phyloP scores from a whole-genome alignment of 2,113 vertebrate genomes.

The Geothlypis trichas region DNA sequence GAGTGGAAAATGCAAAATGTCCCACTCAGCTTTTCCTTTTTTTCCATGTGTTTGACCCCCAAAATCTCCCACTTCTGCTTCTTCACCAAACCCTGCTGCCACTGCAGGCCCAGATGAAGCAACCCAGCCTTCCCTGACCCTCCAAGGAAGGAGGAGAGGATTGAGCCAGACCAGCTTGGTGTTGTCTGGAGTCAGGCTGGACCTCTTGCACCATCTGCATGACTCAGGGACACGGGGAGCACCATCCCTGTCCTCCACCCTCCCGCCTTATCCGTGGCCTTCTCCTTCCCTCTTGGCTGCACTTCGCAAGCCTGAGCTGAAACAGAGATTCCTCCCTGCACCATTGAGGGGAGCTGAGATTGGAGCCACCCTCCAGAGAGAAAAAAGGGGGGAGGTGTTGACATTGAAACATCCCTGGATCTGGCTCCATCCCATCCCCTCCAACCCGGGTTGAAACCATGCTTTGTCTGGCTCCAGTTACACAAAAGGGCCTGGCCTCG shows the following conservation, averaged over 20 bases:
- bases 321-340: background rate
- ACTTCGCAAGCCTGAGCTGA: background rate
- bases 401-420: background rate
- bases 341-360: fast-evolving
- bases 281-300: background rate
- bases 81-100: background rate
- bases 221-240: background rate
- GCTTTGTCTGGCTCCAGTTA: background rate
- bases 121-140: background rate
- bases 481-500: conserved; percentile 2
- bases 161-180: background rate
- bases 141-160: background rate
- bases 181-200: background rate
- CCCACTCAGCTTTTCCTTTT: background rate
- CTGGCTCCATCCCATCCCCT: background rate
- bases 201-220: fast-evolving
- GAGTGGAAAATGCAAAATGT: background rate
- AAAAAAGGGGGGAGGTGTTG: background rate
- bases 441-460: background rate
- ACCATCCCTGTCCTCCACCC: background rate
- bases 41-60: background rate
- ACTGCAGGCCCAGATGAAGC: background rate
- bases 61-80: background rate
- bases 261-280: background rate
- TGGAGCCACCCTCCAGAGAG: background rate